Percentiles rank a stretch among this genome's conserved stretches.
Evolutionary conservation across 2,888 invertebrate genomes (phyloP).

Genomic region (Pandemis heparana): DNA sequence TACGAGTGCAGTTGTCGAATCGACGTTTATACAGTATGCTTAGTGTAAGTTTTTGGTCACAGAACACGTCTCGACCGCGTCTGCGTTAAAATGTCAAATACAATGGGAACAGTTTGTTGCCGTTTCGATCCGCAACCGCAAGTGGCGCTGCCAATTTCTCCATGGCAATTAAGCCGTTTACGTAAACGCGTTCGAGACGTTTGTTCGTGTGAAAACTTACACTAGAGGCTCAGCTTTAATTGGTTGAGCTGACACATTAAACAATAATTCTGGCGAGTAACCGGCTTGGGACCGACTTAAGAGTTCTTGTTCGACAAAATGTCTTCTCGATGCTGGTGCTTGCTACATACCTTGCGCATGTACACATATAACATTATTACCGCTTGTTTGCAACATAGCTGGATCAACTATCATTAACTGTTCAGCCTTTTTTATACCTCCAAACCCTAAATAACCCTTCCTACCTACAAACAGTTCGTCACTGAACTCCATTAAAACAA

Average conservation of each 20-base stretch:
- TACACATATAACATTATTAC: constrained; percentile 24
- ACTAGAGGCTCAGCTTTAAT: too few species aligned
- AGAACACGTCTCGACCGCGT: too few species aligned
- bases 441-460: constrained; percentile 17
- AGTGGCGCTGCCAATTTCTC: too few species aligned
- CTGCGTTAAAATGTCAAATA: too few species aligned
- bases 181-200: too few species aligned
- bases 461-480: constrained; percentile 4
- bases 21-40: too few species aligned
- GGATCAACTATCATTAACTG: constrained; percentile 28
- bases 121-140: too few species aligned
- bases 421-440: constrained; percentile 14
- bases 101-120: too few species aligned
- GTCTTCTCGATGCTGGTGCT: constrained; percentile 32
- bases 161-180: too few species aligned
- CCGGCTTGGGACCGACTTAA: background rate
- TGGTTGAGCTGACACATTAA: background rate
- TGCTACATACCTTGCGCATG: constrained; percentile 39
- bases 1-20: too few species aligned
- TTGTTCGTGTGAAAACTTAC: too few species aligned
- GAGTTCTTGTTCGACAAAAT: background rate
- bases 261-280: background rate
- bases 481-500: constrained; percentile 18
- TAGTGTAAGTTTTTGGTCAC: too few species aligned
- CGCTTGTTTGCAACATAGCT: constrained; percentile 38